phyloP scores from a whole-genome alignment of 2,113 vertebrate species.

The Mungos mungo region DNA sequence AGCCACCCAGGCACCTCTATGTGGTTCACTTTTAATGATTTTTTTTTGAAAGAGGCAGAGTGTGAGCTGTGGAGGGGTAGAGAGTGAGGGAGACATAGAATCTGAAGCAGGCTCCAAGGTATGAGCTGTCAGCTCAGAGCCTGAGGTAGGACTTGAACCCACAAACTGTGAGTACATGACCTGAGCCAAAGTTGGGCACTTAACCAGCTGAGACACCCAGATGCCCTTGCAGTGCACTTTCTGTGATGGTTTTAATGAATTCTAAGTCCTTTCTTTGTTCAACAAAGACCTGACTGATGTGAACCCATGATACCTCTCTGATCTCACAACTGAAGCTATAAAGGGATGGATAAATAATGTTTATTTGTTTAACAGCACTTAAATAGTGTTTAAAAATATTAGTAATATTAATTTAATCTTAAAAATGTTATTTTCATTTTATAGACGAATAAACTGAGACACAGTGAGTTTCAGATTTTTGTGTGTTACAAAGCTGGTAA shows the following conservation, averaged over 20 bases:
- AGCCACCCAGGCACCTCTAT: too few relatives aligned
- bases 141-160: too few relatives aligned
- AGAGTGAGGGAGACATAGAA: too few relatives aligned
- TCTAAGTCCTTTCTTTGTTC: neutral
- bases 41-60: too few relatives aligned
- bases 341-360: neutral
- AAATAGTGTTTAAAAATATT: neutral
- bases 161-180: too few relatives aligned
- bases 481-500: neutral
- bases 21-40: neutral
- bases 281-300: neutral
- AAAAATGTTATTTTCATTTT: neutral
- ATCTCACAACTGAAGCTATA: neutral
- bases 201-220: too few relatives aligned
- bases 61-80: too few relatives aligned
- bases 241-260: neutral
- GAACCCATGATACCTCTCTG: neutral
- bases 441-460: neutral
- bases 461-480: neutral
- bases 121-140: too few relatives aligned
- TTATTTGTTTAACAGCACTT: neutral
- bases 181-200: too few relatives aligned
- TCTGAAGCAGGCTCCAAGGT: too few relatives aligned
- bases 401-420: neutral
- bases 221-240: neutral